Conservation (phyloP, 1,140 invertebrate genomes). For the Tetranychus urticae region DNA sequence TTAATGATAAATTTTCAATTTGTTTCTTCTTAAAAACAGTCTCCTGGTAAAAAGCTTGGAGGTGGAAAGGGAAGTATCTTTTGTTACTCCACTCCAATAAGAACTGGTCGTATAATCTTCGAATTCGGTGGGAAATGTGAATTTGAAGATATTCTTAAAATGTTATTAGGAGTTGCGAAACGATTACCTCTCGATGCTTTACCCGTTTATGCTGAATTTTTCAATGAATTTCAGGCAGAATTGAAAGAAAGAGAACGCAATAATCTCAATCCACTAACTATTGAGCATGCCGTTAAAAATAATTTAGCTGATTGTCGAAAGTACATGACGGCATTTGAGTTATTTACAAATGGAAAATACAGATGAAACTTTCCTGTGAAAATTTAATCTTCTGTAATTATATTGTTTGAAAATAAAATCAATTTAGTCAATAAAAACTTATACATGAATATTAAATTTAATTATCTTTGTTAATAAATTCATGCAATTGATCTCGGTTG, state of each 20-base stretch:
- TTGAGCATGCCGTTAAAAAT: conserved; percentile 78
- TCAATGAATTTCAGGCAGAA: conserved; percentile 34
- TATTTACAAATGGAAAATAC: background rate
- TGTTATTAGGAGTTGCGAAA: conserved; percentile 24
- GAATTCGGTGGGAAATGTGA: conserved; percentile 78
- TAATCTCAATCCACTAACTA: conserved; percentile 65
- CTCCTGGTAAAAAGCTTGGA: conserved; percentile 71
- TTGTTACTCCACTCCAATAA: conserved; percentile 82
- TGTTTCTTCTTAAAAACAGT: conserved; percentile 20
- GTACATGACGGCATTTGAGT: background rate
- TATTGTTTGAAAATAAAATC: no score
- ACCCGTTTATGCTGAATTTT: conserved; percentile 49
- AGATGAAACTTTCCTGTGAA: no score
- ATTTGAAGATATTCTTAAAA: conserved; percentile 44
- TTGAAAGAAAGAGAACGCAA: conserved; percentile 37
- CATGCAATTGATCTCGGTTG: no score
- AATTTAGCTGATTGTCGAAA: conserved; percentile 33
- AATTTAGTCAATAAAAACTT: no score
- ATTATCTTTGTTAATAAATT: no score
- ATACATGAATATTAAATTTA: no score
- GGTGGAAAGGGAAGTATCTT: conserved; percentile 86
- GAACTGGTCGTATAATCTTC: conserved; percentile 67
- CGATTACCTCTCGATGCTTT: conserved; percentile 69
- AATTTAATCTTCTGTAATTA: no score
- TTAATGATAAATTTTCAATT: background rate